Evolutionary conservation across 2,888 invertebrate species (phyloP).

Genomic region (Lepetodrilus schrolli): DNA sequence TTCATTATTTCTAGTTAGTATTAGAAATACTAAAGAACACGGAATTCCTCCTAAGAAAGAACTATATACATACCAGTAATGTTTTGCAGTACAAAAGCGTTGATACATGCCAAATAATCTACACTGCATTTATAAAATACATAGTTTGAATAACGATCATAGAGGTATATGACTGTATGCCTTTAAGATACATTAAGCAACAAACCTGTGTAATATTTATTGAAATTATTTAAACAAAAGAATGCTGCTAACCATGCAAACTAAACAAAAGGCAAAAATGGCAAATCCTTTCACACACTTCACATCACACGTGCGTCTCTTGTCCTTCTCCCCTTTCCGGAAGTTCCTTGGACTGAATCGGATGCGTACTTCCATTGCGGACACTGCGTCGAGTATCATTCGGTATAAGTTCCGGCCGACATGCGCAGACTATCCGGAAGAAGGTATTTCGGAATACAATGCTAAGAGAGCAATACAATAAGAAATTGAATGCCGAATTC

Average conservation of each 20-base stretch:
- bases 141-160: too few species aligned
- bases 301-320: background rate
- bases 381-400: background rate
- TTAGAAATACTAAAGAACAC: too few species aligned
- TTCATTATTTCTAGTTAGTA: too few species aligned
- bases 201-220: background rate
- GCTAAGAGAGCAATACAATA: conserved; percentile 72
- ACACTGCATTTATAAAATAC: too few species aligned
- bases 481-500: conserved; percentile 73
- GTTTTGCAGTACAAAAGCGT: too few species aligned
- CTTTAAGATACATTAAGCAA: too few species aligned
- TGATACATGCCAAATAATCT: too few species aligned
- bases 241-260: conserved; percentile 6
- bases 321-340: background rate
- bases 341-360: background rate
- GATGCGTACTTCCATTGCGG: conserved; percentile 8
- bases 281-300: background rate
- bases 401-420: conserved; percentile 1
- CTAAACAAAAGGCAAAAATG: conserved; percentile 13
- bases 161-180: too few species aligned
- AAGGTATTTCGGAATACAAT: conserved; percentile 69
- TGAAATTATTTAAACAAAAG: background rate
- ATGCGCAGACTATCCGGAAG: conserved; percentile 60
- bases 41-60: too few species aligned
- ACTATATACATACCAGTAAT: too few species aligned